Base-by-base conservation (phyloP, 2,113 vertebrate genomes). In the Pelmatolapia mariae region DNA sequence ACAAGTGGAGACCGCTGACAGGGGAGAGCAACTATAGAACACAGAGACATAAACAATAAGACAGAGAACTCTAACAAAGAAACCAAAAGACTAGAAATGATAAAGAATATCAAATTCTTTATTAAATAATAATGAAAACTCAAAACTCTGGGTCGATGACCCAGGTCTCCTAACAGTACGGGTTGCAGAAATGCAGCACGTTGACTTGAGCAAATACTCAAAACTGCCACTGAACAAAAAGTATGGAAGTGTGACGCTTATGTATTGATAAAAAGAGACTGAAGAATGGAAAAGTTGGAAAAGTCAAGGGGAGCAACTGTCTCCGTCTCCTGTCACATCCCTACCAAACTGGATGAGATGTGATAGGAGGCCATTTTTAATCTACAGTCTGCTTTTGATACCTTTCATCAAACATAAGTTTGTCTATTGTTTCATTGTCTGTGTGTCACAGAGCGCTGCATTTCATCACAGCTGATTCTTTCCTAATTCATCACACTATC, bases 361-460 rank as follows among this genome's bases (percentile, higher is more conserved):
- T 59, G 1, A 59, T 0, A 10, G 26, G 56, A 59, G 3, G 33
- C 10, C 61, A 66, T 38, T 66, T 36, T 22, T 38, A 22, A 68
- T 68, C 33, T 68, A 2, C 3, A 66, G 19, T 68, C 7, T 68
- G 63, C 63, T 38, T 68, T 68, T 38, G 19, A 68, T 11, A 22
- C 33, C 10, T 38, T 22, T 68, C 19, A 5, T 38, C 0, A 68
- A 38, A 68, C 0, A 40, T 38, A 38, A 68, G 33, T 38, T 68
- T 68, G 33, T 38, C 10, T 1, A 33, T 63, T 11, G 16, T 63
- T 33, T 63, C 0, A 19, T 7, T 63, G 59, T 3, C 59, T 2
- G 31, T 0, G 54, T 61, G 19, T 38, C 33, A 66, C 61, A 66
- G 6, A 68, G 33, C 4, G 5, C 1, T 3, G 6, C 0, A 0